Evolutionary conservation across 2,113 vertebrate species (phyloP).

Genomic region (Synodontis membranacea): DNA sequence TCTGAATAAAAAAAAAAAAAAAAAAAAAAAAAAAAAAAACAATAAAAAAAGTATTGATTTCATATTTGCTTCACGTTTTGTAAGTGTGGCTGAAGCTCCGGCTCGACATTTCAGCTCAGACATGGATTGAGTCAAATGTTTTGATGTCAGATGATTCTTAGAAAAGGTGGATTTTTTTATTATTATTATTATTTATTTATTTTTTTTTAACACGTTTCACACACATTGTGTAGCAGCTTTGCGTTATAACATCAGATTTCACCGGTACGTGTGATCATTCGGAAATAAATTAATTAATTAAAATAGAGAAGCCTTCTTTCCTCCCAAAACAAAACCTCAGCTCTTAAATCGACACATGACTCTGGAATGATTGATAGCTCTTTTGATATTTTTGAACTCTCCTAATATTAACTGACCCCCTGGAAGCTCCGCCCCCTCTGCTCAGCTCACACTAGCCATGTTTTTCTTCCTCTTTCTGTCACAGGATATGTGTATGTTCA

Average conservation of each 20-base stretch:
- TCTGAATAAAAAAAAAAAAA: not conserved
- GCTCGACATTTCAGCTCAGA: not conserved
- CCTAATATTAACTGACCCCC: not conserved
- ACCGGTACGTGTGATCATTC: not conserved
- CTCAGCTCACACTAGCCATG: not conserved
- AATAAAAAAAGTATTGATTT: conserved; percentile 8
- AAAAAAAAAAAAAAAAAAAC: not conserved
- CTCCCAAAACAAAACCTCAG: not conserved
- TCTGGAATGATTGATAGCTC: not conserved
- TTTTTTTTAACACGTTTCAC: not conserved
- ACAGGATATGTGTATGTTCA: too few relatives aligned
- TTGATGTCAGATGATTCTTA: conserved; percentile 8
- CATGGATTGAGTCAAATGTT: not conserved
- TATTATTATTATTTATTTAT: not conserved
- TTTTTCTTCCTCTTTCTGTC: too few relatives aligned
- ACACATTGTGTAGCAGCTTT: not conserved
- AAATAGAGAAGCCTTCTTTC: not conserved
- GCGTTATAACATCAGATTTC: not conserved
- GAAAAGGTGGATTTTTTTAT: not conserved
- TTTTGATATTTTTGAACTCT: not conserved
- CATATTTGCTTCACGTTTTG: not conserved
- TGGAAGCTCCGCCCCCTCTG: not conserved
- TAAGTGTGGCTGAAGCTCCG: not conserved
- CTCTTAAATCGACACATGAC: not conserved
- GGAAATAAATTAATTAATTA: not conserved